phyloP scores from a whole-genome alignment of 1,140 invertebrate species.

The Cotesia chilonis region DNA sequence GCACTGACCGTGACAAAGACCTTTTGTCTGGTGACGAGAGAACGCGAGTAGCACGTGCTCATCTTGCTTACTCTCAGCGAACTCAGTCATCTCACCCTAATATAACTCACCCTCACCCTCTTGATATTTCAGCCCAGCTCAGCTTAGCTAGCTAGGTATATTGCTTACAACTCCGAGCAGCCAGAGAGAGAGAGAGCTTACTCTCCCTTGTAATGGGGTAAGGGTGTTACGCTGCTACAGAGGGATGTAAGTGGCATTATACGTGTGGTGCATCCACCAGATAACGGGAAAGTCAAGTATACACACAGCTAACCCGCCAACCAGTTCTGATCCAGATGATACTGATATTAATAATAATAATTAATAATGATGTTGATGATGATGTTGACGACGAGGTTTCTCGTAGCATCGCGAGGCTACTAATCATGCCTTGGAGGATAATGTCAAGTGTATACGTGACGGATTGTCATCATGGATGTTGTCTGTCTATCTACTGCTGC shows the following conservation, averaged over 20 bases:
- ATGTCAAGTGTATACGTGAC: conserved; percentile 40
- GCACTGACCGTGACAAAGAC: conserved; percentile 39
- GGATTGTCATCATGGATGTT: neutral
- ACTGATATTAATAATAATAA: no score
- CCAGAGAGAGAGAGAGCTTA: neutral
- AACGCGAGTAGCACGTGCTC: conserved; percentile 22
- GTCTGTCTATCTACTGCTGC: no score
- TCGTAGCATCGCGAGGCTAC: conserved; percentile 46
- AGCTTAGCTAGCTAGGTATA: no score
- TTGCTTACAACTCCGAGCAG: neutral
- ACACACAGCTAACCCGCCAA: conserved; percentile 43
- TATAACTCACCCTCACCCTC: no score
- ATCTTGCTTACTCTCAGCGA: neutral
- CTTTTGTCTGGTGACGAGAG: conserved; percentile 38
- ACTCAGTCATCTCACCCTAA: no score
- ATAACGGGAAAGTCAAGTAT: conserved; percentile 42
- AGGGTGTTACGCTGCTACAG: neutral
- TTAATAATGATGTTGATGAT: no score
- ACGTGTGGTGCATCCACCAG: conserved; percentile 36
- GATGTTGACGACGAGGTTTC: no score
- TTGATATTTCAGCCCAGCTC: no score
- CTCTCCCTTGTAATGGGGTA: conserved; percentile 11
- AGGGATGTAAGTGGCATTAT: conserved; percentile 24
- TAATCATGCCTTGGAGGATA: conserved; percentile 48
- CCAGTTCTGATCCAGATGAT: conserved; percentile 37